phyloP scores from a whole-genome alignment of 1,140 invertebrate genomes.

The Vanessa atalanta region DNA sequence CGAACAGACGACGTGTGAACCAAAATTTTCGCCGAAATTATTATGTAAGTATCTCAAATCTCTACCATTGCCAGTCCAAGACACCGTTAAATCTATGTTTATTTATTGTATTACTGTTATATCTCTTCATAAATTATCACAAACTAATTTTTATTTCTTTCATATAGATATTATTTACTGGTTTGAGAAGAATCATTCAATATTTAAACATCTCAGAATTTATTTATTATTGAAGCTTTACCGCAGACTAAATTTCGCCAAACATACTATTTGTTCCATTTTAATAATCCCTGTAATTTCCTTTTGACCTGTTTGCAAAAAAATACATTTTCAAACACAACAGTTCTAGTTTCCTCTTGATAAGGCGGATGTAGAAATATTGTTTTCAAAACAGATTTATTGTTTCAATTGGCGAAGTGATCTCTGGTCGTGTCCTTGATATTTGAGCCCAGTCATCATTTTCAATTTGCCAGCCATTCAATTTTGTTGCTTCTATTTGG shows the following conservation, averaged over 20 bases:
- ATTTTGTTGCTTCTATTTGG: constrained; percentile 44
- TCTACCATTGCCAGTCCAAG: no score
- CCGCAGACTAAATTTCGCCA: no score
- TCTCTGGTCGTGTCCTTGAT: constrained; percentile 42
- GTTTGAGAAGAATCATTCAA: no score
- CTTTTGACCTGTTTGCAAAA: neutral
- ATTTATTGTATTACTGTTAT: no score
- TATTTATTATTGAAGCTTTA: no score
- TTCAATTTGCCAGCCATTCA: constrained; percentile 44
- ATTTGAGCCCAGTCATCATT: constrained; percentile 40
- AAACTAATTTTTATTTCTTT: no score
- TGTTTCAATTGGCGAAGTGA: constrained; percentile 33
- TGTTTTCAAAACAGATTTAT: constrained; percentile 36
- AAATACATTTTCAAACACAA: neutral
- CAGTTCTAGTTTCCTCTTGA: neutral
- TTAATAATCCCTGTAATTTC: no score
- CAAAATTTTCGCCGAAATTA: constrained; percentile 67
- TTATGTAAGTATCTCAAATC: constrained; percentile 57
- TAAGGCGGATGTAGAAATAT: constrained; percentile 21
- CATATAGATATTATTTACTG: no score
- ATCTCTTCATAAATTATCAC: no score
- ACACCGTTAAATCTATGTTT: no score
- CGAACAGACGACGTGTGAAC: constrained; percentile 64
- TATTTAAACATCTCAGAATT: no score
- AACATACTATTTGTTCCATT: no score